These are phyloP conservation scores for Tipula lateralis DNA, from an alignment of 2,888 invertebrate genomes.

Conservation along the genomic window DNA sequence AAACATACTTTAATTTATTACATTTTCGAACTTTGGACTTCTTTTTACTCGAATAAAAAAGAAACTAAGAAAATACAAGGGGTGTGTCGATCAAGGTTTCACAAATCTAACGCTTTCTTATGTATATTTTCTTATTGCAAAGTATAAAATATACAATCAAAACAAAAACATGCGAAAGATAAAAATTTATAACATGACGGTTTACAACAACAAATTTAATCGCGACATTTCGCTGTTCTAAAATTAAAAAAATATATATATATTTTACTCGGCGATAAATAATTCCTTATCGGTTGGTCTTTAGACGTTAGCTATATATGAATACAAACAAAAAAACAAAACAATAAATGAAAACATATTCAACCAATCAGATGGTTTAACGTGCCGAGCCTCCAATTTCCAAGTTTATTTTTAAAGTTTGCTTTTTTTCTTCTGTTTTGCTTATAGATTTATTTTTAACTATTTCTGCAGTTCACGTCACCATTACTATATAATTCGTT, in stretches of 20 bases:
- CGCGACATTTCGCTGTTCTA: background rate
- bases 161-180: background rate
- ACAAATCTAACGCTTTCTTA: background rate
- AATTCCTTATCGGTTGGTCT: background rate
- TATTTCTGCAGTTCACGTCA: background rate
- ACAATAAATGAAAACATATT: background rate
- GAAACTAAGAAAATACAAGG: background rate
- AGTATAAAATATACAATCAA: background rate
- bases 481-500: background rate
- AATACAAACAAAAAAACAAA: background rate
- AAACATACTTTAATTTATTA: background rate
- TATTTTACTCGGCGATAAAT: background rate
- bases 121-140: background rate
- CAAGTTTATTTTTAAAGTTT: conserved; percentile 7
- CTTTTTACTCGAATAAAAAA: background rate
- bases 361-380: background rate
- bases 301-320: background rate
- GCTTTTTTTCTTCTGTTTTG: background rate
- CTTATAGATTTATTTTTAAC: background rate
- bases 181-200: background rate
- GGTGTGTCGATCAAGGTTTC: conserved; percentile 6
- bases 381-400: background rate
- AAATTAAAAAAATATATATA: background rate
- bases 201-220: background rate
- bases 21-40: background rate